phyloP scores from a whole-genome alignment of 2,113 vertebrate genomes.

The Otolemur garnettii region DNA sequence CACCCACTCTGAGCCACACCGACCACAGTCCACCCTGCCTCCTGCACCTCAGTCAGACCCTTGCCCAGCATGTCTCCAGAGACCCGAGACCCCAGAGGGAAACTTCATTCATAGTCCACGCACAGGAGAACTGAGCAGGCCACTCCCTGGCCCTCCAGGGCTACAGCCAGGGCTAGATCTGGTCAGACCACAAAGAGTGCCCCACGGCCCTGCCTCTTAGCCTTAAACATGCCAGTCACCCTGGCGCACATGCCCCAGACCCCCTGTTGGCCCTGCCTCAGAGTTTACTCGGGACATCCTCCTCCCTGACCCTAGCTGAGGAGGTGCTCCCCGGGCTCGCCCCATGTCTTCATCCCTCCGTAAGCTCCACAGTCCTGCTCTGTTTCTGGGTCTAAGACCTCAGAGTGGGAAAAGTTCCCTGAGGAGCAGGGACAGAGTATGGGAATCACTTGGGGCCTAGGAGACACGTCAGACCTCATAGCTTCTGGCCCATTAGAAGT shows the following conservation, averaged over 20 bases:
- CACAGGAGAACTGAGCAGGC: background rate
- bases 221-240: background rate
- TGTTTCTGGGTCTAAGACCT: background rate
- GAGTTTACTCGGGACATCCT: background rate
- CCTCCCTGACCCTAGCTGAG: background rate
- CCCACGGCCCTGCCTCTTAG: background rate
- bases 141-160: background rate
- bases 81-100: background rate
- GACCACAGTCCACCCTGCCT: background rate
- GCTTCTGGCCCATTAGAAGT: background rate
- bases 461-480: background rate
- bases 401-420: background rate
- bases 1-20: rapidly evolving
- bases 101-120: background rate
- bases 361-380: no score
- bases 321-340: background rate
- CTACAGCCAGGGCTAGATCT: background rate
- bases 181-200: rapidly evolving
- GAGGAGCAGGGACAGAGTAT: rapidly evolving
- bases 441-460: background rate
- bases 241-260: rapidly evolving
- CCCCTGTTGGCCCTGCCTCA: rapidly evolving
- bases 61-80: rapidly evolving
- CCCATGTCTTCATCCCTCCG: background rate
- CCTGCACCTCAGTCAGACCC: background rate